Evolutionary conservation across 2,797 vertebrate genomes (phyloP).

Genomic region (Falco rusticolus): DNA sequence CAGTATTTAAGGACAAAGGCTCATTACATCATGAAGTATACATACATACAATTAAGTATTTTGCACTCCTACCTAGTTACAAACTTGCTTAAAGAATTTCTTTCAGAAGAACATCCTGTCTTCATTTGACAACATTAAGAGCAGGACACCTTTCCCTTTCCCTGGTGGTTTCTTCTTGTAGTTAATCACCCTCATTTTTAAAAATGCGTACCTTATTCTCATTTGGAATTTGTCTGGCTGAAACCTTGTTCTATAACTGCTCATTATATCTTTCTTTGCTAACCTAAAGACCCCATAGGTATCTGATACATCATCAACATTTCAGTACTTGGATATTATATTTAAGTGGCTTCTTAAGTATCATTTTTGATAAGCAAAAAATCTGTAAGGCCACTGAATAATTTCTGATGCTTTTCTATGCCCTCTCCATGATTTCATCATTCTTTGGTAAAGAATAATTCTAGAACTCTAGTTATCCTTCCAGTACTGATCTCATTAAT

Average conservation of each 20-base stretch:
- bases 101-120: background rate
- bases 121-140: background rate
- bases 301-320: background rate
- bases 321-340: background rate
- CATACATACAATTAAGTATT: background rate
- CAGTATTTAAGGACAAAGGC: background rate
- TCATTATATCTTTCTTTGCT: background rate
- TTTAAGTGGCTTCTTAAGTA: background rate
- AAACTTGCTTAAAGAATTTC: background rate
- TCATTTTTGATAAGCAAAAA: background rate
- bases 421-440: background rate
- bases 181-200: background rate
- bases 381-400: background rate
- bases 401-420: background rate
- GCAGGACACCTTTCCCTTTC: background rate
- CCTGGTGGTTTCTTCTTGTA: background rate
- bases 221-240: background rate
- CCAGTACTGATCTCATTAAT: background rate
- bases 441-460: background rate
- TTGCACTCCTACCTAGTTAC: background rate
- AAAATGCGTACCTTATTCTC: background rate
- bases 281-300: background rate
- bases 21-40: background rate
- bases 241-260: background rate
- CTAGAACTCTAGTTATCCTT: background rate